Evolutionary conservation across 2,113 vertebrate species (phyloP).

Genomic region (Osmerus mordax): DNA sequence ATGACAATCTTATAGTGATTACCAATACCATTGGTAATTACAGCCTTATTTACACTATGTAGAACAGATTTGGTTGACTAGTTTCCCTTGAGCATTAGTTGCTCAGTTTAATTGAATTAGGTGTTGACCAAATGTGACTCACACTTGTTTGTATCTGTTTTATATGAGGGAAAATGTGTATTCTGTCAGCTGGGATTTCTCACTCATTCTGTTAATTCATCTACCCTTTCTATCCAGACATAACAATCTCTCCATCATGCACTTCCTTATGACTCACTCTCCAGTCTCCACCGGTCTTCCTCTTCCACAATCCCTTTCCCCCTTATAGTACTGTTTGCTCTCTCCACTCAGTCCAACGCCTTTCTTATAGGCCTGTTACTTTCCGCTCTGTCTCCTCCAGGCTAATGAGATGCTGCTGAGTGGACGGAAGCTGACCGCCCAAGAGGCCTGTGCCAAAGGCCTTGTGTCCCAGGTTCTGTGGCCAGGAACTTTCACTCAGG

Average conservation of each 20-base stretch:
- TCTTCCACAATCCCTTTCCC: not conserved
- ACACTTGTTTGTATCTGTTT: too few species aligned
- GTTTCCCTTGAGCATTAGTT: too few species aligned
- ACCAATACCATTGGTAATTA: too few species aligned
- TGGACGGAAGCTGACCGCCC: slow-evolving; percentile 92
- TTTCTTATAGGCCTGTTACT: not conserved
- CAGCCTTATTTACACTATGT: too few species aligned
- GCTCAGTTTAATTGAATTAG: too few species aligned
- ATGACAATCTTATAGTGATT: too few species aligned
- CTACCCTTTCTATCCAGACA: too few species aligned
- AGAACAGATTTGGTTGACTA: too few species aligned
- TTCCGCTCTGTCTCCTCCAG: slow-evolving; percentile 54
- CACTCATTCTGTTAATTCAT: too few species aligned
- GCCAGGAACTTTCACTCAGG: slow-evolving; percentile 94
- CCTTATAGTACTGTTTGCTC: not conserved
- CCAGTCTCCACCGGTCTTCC: not conserved
- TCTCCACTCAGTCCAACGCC: not conserved
- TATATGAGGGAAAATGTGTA: too few species aligned
- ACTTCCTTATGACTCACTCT: not conserved
- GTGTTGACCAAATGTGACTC: too few species aligned
- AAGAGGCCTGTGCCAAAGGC: slow-evolving; percentile 95
- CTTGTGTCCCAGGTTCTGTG: slow-evolving; percentile 97
- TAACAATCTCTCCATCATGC: not conserved
- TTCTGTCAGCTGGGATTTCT: too few species aligned
- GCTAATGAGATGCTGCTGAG: slow-evolving; percentile 97